Base-by-base conservation (phyloP, 1,140 invertebrate species). In the Drepana arcuata region DNA sequence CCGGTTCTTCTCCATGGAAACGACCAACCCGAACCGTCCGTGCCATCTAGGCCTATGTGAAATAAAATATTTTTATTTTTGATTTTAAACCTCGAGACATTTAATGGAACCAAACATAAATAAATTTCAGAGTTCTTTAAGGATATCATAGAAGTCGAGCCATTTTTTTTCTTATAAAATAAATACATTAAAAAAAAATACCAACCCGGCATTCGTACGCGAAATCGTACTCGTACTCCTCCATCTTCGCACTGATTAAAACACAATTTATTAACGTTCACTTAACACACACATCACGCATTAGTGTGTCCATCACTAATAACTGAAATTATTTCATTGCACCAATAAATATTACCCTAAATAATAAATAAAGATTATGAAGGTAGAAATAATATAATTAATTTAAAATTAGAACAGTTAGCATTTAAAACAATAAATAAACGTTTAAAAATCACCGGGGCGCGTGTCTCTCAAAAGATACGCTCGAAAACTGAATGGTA, bases 171-270 rank as follows among this genome's bases (percentile, higher is more conserved):
- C n/a, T n/a, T n/a, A n/a, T n/a, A n/a, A n/a, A n/a, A n/a, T n/a
- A 36, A 35, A 42, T 34, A 25, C 39, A 21, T 4, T 21, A 9
- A 9, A 33, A 26, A 6, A 53, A 46, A 41, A 58, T 72, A 82
- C 81, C 70, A 78, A 87, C 86, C 86, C 85, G 81, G 70, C 86
- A 86, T 70, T 87, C 86, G 69, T 84, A 87, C 41, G 85, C 84
- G 70, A 87, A 87, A 71, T 87, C 84, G 78, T 87, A 87, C 54
- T 87, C 85, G 66, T 85, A 84, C 34, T 78, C 64, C 34, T 83
- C 82, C 82, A 84, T 83, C 59, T 55, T 69, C 45, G 44, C n/a
- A n/a, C n/a, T n/a, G n/a, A n/a, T n/a, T n/a, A n/a, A n/a, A n/a
- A 63, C 50, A 55, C 50, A 44, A 42, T 29, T 52, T 50, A 50